A percentile compares a stretch with the other conserved stretches of the same genome.
phyloP scores from a whole-genome alignment of 1,140 invertebrate species.

The Ruditapes philippinarum region DNA sequence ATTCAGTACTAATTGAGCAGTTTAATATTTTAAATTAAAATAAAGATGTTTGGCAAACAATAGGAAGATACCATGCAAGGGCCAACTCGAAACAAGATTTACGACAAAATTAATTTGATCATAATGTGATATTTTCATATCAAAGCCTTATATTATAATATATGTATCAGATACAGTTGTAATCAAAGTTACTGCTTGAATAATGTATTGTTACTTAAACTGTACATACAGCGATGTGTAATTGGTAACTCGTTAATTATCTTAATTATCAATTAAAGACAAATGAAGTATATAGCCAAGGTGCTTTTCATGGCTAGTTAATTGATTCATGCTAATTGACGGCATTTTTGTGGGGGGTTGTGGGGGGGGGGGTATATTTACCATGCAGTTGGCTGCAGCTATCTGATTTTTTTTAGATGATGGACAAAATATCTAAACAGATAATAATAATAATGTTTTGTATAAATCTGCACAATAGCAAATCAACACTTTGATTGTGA shows the following conservation, averaged over 20 bases:
- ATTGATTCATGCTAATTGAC: background rate
- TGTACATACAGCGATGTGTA: background rate
- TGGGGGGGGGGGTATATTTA: too few species aligned
- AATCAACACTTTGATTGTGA: too few species aligned
- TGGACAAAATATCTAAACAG: too few species aligned
- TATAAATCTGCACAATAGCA: too few species aligned
- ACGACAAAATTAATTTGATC: background rate
- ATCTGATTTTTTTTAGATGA: too few species aligned
- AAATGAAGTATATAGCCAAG: background rate
- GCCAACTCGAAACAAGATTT: background rate
- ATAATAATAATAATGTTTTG: too few species aligned
- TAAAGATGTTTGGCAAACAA: too few species aligned
- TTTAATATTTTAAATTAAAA: too few species aligned
- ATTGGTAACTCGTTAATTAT: slow-evolving; percentile 16
- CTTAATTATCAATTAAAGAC: slow-evolving; percentile 1
- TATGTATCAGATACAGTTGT: background rate
- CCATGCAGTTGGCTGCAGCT: too few species aligned
- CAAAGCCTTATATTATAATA: background rate
- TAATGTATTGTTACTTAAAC: background rate
- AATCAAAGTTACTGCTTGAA: slow-evolving; percentile 4
- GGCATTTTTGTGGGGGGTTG: background rate
- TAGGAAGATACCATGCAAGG: too few species aligned
- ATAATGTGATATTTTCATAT: background rate
- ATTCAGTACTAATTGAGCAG: too few species aligned
- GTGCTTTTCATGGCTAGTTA: background rate